phyloP scores from a whole-genome alignment of 2,797 vertebrate species.

The Geotrypetes seraphini region DNA sequence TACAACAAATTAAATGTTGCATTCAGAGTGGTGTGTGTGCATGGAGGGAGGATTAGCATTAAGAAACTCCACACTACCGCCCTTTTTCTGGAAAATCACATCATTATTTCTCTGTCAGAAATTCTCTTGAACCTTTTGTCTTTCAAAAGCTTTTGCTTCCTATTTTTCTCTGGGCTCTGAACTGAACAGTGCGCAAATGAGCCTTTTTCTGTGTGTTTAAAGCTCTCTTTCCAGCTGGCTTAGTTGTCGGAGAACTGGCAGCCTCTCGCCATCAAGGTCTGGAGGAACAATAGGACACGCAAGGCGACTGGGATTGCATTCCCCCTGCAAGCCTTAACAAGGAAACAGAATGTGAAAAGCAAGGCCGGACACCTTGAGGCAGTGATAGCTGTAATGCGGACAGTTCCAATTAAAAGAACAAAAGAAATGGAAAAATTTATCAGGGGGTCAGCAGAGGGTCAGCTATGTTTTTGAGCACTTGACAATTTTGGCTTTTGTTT shows the following conservation, averaged over 20 bases:
- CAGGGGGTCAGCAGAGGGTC: not conserved
- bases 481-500: no score
- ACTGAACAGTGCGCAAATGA: not conserved
- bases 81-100: no score
- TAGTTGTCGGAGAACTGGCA: constrained; percentile 11
- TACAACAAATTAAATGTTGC: constrained; percentile 14
- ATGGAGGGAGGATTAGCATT: no score
- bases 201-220: not conserved
- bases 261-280: constrained; percentile 11
- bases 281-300: constrained; percentile 16
- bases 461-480: not conserved
- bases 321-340: constrained; percentile 3
- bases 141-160: constrained; percentile 7
- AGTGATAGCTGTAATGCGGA: constrained; percentile 31
- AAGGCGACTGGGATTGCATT: constrained; percentile 8
- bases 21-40: no score
- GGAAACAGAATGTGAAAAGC: constrained; percentile 27
- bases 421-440: not conserved
- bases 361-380: constrained; percentile 14
- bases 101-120: constrained; percentile 9
- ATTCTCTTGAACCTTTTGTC: not conserved
- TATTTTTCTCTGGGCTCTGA: constrained; percentile 5
- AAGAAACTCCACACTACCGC: no score
- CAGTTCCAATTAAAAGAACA: constrained; percentile 25
- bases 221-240: constrained; percentile 2